A percentile compares a stretch with the other conserved stretches of the same genome.
These are phyloP conservation scores for Psophia crepitans DNA, from an alignment of 2,113 vertebrate genomes.

Conservation along the genomic window DNA sequence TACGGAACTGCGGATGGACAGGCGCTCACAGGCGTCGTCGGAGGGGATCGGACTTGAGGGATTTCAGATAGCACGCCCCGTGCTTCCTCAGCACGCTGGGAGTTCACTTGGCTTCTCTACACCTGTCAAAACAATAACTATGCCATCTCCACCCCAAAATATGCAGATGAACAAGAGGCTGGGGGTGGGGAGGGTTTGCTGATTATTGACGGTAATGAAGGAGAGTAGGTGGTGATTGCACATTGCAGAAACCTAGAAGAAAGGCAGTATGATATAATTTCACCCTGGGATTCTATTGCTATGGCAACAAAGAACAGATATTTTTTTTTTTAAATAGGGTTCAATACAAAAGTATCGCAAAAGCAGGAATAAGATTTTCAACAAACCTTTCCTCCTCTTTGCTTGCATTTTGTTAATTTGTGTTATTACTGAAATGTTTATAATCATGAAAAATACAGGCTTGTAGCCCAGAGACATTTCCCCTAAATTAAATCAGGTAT, in stretches of 20 bases:
- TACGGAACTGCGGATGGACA: accelerated
- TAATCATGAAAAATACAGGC: background rate
- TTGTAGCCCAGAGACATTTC: background rate
- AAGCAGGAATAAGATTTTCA: conserved; percentile 26
- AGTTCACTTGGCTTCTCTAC: background rate
- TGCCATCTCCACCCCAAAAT: background rate
- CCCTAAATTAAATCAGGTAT: background rate
- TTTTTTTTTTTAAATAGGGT: background rate
- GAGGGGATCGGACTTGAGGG: background rate
- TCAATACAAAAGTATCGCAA: conserved; percentile 42
- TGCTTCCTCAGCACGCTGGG: background rate
- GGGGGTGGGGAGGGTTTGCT: conserved; percentile 31
- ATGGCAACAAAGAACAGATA: conserved; percentile 75
- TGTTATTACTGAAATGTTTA: background rate
- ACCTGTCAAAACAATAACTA: conserved; percentile 22
- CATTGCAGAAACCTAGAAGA: conserved; percentile 72
- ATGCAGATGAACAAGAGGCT: conserved; percentile 33
- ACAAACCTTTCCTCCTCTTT: background rate
- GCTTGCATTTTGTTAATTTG: conserved; percentile 15
- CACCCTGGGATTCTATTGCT: conserved; percentile 72
- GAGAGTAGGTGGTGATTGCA: conserved; percentile 72
- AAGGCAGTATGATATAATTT: conserved; percentile 74
- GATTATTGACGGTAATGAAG: conserved; percentile 69
- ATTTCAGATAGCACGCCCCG: background rate
- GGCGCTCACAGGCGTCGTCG: accelerated